Conservation (phyloP, 2,888 invertebrate genomes). For the Sthenelais limicola region DNA sequence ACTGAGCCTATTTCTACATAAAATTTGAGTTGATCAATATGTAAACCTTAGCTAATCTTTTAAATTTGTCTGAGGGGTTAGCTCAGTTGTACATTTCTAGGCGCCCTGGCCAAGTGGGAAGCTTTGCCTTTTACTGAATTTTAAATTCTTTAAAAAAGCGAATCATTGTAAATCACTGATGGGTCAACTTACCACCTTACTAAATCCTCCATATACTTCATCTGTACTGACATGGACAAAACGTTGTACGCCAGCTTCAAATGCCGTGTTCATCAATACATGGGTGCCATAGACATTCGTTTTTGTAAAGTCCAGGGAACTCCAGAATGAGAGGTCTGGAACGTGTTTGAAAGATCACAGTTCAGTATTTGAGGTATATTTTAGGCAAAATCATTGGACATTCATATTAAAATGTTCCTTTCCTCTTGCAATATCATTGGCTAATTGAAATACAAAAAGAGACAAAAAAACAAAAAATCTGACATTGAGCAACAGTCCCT, state of each 20-base stretch:
- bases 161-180: too few relatives aligned
- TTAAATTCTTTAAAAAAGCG: too few relatives aligned
- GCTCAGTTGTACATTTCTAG: too few relatives aligned
- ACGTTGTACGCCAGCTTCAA: constrained; percentile 50
- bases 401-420: background rate
- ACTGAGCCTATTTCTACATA: too few relatives aligned
- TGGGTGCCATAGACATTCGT: constrained; percentile 58
- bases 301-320: constrained; percentile 56
- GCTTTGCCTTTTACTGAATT: too few relatives aligned
- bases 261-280: constrained; percentile 54
- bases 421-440: background rate
- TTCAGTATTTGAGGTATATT: background rate
- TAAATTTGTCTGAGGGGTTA: too few relatives aligned
- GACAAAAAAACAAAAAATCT: background rate
- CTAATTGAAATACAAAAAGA: background rate
- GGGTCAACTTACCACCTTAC: constrained; percentile 30
- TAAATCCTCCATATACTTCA: constrained; percentile 69
- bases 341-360: too few relatives aligned
- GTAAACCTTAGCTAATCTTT: too few relatives aligned
- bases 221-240: constrained; percentile 63
- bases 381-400: background rate
- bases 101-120: too few relatives aligned
- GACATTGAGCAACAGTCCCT: too few relatives aligned
- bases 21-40: too few relatives aligned
- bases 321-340: constrained; percentile 55